phyloP scores from a whole-genome alignment of 2,888 invertebrate genomes.

The Allacma fusca region DNA sequence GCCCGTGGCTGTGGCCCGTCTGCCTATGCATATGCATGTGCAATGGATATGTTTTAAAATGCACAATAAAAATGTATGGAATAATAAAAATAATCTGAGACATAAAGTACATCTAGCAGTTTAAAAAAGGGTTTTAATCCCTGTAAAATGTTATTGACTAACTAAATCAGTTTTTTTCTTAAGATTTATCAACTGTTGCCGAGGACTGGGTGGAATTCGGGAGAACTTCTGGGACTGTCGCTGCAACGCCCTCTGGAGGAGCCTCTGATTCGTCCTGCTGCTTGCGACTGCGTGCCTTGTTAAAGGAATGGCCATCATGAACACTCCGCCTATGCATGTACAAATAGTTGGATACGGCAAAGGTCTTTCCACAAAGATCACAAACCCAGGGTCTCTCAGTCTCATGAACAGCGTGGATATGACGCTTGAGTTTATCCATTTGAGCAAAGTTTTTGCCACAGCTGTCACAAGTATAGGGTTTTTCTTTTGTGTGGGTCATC shows the following conservation, averaged over 20 bases:
- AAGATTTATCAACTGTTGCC: no score
- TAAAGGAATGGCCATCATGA: background rate
- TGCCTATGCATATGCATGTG: no score
- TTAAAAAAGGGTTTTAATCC: no score
- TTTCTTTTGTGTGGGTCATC: background rate
- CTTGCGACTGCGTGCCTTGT: background rate
- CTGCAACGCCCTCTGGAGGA: background rate
- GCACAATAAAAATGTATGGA: no score
- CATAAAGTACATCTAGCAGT: no score
- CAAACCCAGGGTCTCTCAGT: background rate
- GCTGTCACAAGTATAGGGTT: background rate
- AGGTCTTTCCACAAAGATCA: constrained; percentile 14
- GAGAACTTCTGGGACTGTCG: background rate
- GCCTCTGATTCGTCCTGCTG: background rate
- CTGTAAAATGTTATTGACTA: no score
- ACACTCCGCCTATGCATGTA: background rate
- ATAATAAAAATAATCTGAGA: no score
- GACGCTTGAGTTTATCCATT: constrained; percentile 19
- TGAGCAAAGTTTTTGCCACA: constrained; percentile 9
- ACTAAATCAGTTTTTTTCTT: no score
- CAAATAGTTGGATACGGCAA: background rate
- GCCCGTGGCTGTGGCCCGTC: no score
- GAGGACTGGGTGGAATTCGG: no score
- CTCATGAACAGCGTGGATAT: background rate
- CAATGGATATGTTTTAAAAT: no score